Percentiles rank a stretch among this genome's conserved stretches.
phyloP scores from a whole-genome alignment of 2,888 invertebrate genomes.

The Brenthis daphne region DNA sequence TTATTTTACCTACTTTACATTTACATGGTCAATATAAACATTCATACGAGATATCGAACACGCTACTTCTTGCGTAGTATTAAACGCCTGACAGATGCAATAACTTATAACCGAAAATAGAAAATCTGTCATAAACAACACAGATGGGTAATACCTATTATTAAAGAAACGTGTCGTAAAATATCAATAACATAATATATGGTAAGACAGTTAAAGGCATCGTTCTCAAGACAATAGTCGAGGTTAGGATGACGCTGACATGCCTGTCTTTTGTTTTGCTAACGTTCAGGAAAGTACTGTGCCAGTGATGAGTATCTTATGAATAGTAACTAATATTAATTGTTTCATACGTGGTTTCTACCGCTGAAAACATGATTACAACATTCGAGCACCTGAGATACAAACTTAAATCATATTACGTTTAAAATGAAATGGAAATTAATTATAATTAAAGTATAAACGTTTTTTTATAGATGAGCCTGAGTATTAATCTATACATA shows the following conservation, averaged over 20 bases:
- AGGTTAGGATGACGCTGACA: conserved; percentile 57
- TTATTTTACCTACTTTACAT: too few relatives aligned
- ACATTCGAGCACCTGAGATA: conserved; percentile 48
- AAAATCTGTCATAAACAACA: background rate
- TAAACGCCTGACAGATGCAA: background rate
- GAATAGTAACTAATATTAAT: conserved; percentile 75
- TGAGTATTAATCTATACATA: too few relatives aligned
- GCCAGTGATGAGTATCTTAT: conserved; percentile 54
- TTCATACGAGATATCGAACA: too few relatives aligned
- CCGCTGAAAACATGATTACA: conserved; percentile 58
- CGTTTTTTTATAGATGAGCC: too few relatives aligned
- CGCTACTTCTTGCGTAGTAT: too few relatives aligned
- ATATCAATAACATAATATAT: conserved; percentile 37
- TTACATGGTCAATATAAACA: too few relatives aligned
- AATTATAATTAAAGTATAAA: conserved; percentile 4
- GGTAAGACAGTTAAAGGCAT: conserved; percentile 49
- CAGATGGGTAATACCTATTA: background rate
- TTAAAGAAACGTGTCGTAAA: conserved; percentile 14
- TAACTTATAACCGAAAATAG: background rate
- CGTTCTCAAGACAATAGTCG: conserved; percentile 61
- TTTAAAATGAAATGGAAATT: conserved; percentile 21
- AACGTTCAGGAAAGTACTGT: conserved; percentile 58
- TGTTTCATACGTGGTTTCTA: conserved; percentile 61
- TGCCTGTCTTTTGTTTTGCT: conserved; percentile 65
- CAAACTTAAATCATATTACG: conserved; percentile 35